A percentile compares a stretch with the other conserved stretches of the same genome.
These are phyloP conservation scores for Nettapus auritus DNA, from an alignment of 2,113 vertebrate species.

Conservation along the genomic window DNA sequence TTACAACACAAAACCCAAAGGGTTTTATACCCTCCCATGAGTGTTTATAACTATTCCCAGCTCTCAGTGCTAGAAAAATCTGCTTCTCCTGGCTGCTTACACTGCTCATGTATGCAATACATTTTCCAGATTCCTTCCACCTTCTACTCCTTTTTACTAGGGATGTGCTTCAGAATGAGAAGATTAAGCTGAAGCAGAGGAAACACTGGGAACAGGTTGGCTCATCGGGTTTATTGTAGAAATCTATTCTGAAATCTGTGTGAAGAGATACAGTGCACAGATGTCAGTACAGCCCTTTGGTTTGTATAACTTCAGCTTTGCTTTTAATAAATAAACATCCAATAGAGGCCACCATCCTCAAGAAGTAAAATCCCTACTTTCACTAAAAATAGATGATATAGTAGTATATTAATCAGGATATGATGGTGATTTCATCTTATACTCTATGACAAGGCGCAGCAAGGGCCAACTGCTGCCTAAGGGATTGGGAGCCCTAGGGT, in stretches of 20 bases:
- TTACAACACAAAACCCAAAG: neutral
- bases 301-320: neutral
- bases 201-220: neutral
- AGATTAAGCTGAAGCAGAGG: constrained; percentile 1
- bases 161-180: neutral
- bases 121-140: constrained; percentile 42
- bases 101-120: neutral
- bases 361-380: neutral
- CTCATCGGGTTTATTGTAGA: neutral
- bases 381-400: accelerated
- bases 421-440: neutral
- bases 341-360: neutral
- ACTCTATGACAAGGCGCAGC: neutral
- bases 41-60: neutral
- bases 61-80: neutral
- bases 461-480: neutral
- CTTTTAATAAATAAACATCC: neutral
- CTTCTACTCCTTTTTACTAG: neutral
- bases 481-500: neutral
- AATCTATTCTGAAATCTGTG: neutral
- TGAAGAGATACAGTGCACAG: neutral
- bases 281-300: neutral
- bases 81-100: constrained; percentile 26
- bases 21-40: neutral
- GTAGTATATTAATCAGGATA: neutral